Percentiles rank a stretch among this genome's conserved stretches.
Conservation (phyloP, 2,888 invertebrate genomes). For the Pachymerium ferrugineum region DNA sequence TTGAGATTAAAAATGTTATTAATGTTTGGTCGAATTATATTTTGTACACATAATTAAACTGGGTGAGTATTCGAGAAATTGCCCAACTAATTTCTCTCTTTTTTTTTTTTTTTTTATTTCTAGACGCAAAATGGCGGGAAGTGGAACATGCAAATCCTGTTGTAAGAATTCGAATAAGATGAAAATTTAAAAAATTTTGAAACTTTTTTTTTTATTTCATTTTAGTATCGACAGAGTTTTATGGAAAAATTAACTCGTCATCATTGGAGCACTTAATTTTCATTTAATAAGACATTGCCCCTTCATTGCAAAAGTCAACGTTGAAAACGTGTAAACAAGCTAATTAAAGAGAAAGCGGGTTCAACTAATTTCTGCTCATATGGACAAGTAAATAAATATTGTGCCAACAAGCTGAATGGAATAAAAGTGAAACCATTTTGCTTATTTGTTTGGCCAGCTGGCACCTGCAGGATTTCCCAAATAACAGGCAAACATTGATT, state of each 20-base stretch:
- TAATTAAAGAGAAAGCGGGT: background rate
- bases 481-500: slow-evolving; percentile 4
- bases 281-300: slow-evolving; percentile 13
- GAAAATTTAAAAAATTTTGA: background rate
- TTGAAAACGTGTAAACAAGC: slow-evolving; percentile 1
- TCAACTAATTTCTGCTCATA: background rate
- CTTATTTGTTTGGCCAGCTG: slow-evolving; percentile 4
- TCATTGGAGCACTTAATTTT: slow-evolving; percentile 2
- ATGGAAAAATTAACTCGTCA: background rate
- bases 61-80: too few species aligned
- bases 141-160: too few species aligned
- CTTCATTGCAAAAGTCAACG: background rate
- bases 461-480: background rate
- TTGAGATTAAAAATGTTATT: too few species aligned
- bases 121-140: too few species aligned
- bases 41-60: too few species aligned
- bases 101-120: too few species aligned
- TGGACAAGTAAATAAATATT: background rate
- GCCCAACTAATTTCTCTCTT: too few species aligned
- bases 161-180: too few species aligned
- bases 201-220: background rate
- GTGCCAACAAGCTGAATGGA: background rate
- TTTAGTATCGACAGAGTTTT: background rate
- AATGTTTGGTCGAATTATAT: too few species aligned
- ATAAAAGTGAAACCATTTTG: background rate